Conservation (phyloP, 2,797 vertebrate species). For the Enteromius radiatus region DNA sequence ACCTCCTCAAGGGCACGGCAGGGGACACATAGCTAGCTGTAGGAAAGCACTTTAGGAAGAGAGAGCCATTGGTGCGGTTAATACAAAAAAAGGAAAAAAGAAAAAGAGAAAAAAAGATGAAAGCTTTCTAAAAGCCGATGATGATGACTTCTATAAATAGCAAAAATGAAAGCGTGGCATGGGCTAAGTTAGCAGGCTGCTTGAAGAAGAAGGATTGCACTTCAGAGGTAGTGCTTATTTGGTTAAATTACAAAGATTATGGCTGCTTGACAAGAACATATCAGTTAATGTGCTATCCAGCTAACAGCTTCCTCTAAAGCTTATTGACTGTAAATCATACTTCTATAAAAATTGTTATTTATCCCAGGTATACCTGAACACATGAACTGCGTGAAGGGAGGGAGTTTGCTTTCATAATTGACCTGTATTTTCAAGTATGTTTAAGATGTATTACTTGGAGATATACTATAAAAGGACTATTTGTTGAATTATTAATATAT, state of each 20-base stretch:
- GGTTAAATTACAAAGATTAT: slow-evolving; percentile 30
- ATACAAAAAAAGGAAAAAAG: slow-evolving; percentile 69
- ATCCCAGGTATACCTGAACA: neutral
- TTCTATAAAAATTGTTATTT: neutral
- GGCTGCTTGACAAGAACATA: slow-evolving; percentile 34
- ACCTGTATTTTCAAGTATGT: neutral
- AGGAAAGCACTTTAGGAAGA: slow-evolving; percentile 79
- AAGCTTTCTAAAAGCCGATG: slow-evolving; percentile 70
- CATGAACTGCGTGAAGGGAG: neutral
- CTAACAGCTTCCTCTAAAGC: slow-evolving; percentile 11
- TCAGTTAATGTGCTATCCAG: slow-evolving; percentile 5
- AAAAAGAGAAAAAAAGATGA: slow-evolving; percentile 47
- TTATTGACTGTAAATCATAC: slow-evolving; percentile 7
- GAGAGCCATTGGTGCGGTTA: slow-evolving; percentile 78
- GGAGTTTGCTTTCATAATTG: neutral
- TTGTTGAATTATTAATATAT: too few relatives aligned
- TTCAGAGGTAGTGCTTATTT: slow-evolving; percentile 34
- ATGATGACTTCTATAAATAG: slow-evolving; percentile 80
- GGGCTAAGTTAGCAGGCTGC: slow-evolving; percentile 68
- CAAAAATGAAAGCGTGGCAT: slow-evolving; percentile 62
- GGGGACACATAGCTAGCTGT: slow-evolving; percentile 68
- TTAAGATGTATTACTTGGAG: neutral
- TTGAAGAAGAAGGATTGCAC: slow-evolving; percentile 79
- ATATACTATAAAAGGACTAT: neutral
- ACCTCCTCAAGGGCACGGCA: slow-evolving; percentile 76